Conservation (phyloP, 2,113 vertebrate species). For the Phrynosoma blainvillii region DNA sequence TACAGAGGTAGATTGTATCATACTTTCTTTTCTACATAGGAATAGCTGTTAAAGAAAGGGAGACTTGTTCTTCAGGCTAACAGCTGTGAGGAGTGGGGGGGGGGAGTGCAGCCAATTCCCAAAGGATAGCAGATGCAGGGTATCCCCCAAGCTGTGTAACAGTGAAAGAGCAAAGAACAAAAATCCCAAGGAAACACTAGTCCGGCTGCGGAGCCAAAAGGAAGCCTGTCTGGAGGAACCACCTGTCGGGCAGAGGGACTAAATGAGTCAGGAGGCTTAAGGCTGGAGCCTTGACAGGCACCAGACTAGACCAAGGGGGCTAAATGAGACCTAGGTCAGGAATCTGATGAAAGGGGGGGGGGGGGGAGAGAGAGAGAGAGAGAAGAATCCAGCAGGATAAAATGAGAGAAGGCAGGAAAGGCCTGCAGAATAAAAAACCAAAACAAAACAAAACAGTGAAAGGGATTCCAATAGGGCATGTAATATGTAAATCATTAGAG, state of each 20-base stretch:
- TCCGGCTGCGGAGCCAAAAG: constrained; percentile 24
- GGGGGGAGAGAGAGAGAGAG: no score
- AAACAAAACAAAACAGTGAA: background rate
- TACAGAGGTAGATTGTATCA: constrained; percentile 27
- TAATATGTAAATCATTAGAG: background rate
- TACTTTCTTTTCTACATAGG: constrained; percentile 3
- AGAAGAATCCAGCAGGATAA: background rate
- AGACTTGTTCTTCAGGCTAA: constrained; percentile 36
- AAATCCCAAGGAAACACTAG: constrained; percentile 20
- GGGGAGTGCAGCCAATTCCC: background rate
- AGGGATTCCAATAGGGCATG: background rate
- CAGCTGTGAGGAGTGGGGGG: constrained; percentile 24
- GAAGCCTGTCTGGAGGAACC: constrained; percentile 31
- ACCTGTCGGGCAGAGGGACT: constrained; percentile 16
- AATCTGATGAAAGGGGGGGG: background rate
- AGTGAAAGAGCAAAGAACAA: constrained; percentile 4
- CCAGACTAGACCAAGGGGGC: background rate
- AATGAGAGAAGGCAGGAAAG: background rate
- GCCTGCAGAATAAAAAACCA: background rate
- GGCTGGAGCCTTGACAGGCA: background rate
- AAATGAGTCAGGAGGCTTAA: constrained; percentile 22
- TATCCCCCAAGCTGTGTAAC: constrained; percentile 15
- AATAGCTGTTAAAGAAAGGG: constrained; percentile 25
- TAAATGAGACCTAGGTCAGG: background rate
- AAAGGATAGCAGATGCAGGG: constrained; percentile 32